Percentiles rank a stretch among this genome's conserved stretches.
Evolutionary conservation across 2,888 invertebrate species (phyloP).

Genomic region (Cheilosia vernalis): DNA sequence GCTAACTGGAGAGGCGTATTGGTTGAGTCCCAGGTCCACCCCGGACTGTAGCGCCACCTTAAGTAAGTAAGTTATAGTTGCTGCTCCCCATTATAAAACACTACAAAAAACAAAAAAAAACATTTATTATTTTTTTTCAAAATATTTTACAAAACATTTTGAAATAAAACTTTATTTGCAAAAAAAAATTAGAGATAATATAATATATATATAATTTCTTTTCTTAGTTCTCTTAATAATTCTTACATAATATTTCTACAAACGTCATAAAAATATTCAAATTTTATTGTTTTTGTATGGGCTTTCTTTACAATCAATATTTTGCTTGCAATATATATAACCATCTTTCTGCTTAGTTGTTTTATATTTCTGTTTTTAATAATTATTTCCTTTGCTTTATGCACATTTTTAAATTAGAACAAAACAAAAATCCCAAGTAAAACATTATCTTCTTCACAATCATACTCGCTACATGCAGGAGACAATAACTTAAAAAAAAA

Average conservation of each 20-base stretch:
- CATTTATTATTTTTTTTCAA: slow-evolving; percentile 55
- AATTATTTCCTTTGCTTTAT: slow-evolving; percentile 51
- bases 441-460: slow-evolving; percentile 52
- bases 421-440: slow-evolving; percentile 57
- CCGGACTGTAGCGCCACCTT: too few species aligned
- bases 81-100: too few species aligned
- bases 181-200: slow-evolving; percentile 73
- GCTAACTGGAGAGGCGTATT: too few species aligned
- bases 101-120: neutral
- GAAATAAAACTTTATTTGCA: slow-evolving; percentile 74
- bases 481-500: slow-evolving; percentile 37
- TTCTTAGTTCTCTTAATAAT: slow-evolving; percentile 66
- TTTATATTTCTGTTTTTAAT: slow-evolving; percentile 22
- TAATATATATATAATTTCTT: slow-evolving; percentile 69
- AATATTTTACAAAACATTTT: slow-evolving; percentile 75
- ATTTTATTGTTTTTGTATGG: slow-evolving; percentile 49
- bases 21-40: too few species aligned
- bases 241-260: slow-evolving; percentile 73
- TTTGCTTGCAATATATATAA: slow-evolving; percentile 57
- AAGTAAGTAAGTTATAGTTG: too few species aligned
- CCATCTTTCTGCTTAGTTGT: slow-evolving; percentile 19
- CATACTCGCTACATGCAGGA: slow-evolving; percentile 60
- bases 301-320: slow-evolving; percentile 33
- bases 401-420: slow-evolving; percentile 49
- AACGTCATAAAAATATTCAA: slow-evolving; percentile 74